Conservation (phyloP, 2,888 invertebrate species). For the Tetranychus piercei region DNA sequence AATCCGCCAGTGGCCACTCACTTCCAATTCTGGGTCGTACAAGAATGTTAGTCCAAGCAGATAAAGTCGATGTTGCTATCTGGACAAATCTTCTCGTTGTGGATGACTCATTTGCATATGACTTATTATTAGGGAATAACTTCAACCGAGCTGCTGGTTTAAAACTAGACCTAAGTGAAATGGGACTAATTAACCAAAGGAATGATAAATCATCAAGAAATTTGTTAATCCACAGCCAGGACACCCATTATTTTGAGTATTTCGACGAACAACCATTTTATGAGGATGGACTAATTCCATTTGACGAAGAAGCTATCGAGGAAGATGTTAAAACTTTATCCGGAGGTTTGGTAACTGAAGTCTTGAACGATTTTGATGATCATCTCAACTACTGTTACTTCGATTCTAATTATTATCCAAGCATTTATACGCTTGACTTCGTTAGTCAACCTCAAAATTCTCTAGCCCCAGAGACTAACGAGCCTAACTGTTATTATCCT, state of each 20-base stretch:
- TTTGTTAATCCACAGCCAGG: background rate
- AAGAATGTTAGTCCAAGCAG: no score
- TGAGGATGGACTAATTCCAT: background rate
- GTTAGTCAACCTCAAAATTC: no score
- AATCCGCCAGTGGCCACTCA: no score
- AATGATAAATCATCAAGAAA: background rate
- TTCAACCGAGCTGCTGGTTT: background rate
- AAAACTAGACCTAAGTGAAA: background rate
- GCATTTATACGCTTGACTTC: no score
- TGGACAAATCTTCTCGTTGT: slow-evolving; percentile 19
- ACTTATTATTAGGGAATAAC: no score
- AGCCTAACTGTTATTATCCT: no score
- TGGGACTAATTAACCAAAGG: background rate
- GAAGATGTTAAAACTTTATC: background rate
- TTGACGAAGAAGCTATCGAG: background rate
- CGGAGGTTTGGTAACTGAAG: background rate
- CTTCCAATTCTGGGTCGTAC: no score
- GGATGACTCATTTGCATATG: no score
- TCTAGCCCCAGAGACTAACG: no score
- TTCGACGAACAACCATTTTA: background rate
- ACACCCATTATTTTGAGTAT: background rate
- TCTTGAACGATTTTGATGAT: background rate
- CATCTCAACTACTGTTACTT: background rate
- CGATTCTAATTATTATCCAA: background rate
- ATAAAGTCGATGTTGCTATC: slow-evolving; percentile 14